Evolutionary conservation across 92 coral and sea anemone genomes (phyloP), one percentile per base, ranked within the genome.

Genomic region (Bergia puertoricense): DNA sequence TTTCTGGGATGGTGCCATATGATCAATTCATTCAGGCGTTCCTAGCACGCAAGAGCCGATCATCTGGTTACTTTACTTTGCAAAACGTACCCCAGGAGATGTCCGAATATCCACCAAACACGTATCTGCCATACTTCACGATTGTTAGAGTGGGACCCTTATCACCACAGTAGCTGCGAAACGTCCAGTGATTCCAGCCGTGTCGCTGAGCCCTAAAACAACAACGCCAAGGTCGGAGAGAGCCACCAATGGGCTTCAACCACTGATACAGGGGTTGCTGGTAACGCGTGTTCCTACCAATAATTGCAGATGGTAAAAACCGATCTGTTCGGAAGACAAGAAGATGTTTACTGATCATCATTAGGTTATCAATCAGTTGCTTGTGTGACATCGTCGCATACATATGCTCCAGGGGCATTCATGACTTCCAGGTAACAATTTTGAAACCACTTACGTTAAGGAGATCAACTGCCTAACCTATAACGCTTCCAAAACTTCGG

Each of bases 91-190:
- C 30, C 87, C 87, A 84, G 16, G 87, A 84, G 30, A 84, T 84
- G 18, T 84, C 87, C 10, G 87, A 84, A 15, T 84, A 84, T 84
- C 87, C 87, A 5, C 87, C 87, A 50, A 84, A 84, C n/a, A 84
- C 23, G n/a, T 84, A 84, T 71, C 87, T 84, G 44, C 87, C 87
- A 44, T 84, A 84, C 79, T 84, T 54, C 51, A 84, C 78, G 48
- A 84, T 5, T 36, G 87, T 84, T 2, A 84, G 57, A 67, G 87
- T 84, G 5, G 87, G 78, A 0, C 87, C 87, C 79, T 84, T 84
- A 68, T 84, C 87, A 1, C 87, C 87, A 38, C 87, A 84, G 45
- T 5, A 11, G 30, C n/a, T 4, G 30, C 87, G 87, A 84, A 84
- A 84, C 41, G 54, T 16, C 77, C 36, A 72, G 42, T 72, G 56